A percentile compares a stretch with the other conserved stretches of the same genome.
These are phyloP conservation scores for Metridium senile DNA, from an alignment of 92 coral and sea anemone species.

Conservation along the genomic window DNA sequence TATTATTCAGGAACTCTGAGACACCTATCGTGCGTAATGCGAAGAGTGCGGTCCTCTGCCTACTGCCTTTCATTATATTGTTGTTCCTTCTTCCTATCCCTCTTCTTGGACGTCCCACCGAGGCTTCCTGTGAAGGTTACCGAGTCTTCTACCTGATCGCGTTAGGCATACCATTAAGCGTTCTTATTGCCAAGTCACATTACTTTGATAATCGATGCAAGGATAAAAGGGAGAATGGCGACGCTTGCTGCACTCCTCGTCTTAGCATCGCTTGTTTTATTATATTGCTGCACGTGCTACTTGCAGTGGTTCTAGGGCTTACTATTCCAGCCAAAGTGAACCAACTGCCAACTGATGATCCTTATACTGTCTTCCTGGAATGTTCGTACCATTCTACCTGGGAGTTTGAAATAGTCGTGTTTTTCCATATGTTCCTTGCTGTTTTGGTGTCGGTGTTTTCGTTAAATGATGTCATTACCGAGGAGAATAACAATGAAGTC, in stretches of 20 bases:
- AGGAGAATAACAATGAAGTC: constrained; percentile 85
- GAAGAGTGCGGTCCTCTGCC: constrained; percentile 70
- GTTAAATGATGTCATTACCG: constrained; percentile 71
- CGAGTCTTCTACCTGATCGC: constrained; percentile 79
- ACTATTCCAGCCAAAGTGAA: constrained; percentile 66
- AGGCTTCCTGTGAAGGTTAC: constrained; percentile 87
- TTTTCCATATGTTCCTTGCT: constrained; percentile 71
- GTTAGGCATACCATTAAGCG: constrained; percentile 84
- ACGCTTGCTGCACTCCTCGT: constrained; percentile 67
- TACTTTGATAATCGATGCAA: constrained; percentile 72
- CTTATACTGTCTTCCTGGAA: constrained; percentile 85
- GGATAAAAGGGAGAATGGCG: constrained; percentile 63
- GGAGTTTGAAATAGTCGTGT: constrained; percentile 71
- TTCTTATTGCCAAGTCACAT: constrained; percentile 73
- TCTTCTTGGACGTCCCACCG: constrained; percentile 82
- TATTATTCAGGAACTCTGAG: constrained; percentile 74
- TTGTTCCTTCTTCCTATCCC: constrained; percentile 89
- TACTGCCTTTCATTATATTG: constrained; percentile 75
- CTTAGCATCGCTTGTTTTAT: constrained; percentile 54
- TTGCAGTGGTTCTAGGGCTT: constrained; percentile 56
- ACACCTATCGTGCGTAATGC: constrained; percentile 87
- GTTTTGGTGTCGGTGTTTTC: constrained; percentile 74
- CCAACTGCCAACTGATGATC: constrained; percentile 62
- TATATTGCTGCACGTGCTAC: constrained; percentile 62
- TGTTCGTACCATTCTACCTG: constrained; percentile 80